Base-by-base conservation (phyloP, 2,113 vertebrate species). In the Chascanopsetta lugubris region DNA sequence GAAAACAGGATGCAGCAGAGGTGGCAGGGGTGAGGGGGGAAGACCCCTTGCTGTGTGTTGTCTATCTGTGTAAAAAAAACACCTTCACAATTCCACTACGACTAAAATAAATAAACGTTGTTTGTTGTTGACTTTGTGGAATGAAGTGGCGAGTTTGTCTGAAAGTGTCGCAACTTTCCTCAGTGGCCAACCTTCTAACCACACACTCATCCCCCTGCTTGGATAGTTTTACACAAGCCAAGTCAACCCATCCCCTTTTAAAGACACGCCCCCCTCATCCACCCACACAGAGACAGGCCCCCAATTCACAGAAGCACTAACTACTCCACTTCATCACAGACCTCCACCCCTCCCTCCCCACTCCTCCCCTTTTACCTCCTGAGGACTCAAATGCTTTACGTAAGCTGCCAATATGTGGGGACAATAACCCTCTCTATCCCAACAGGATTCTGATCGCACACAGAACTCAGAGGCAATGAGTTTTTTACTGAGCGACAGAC, bases 1-100 rank as follows among this genome's bases (percentile, higher is more conserved):
- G 48, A 90, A 88, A 87, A 88, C 86, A 90, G 88, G 83, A 88
- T 85, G 76, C 64, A 74, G 78, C 68, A 84, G 76, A 66, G 57
- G 71, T 75, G 77, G 85, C 76, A 67, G 11, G 9, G 54, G 32
- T 30, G 36, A 25, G 34, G 62, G 77, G 71, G 64, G 60, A 60
- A 72, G 56, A 70, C 59, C 58, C 34, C 13, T 24, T 26, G 21
- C 22, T 24, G 38, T 55, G 64, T 5, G 26, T 15, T 2, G 47
- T 56, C 64, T n/a, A n/a, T 43, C n/a, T 54, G 12, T 66, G 32
- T 77, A 50, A 43, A 58, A 55, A 51, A 17, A 11, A 59, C 50
- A 60, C 61, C 17, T 47, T 20, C 48, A 65, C 48, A n/a, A 34
- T n/a, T 42, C 21, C 29, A 66, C 43, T 11, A 17, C 8, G 5